Percentiles rank a stretch among this genome's conserved stretches.
Evolutionary conservation across 2,113 vertebrate species (phyloP).

Genomic region (Hyla sarda): DNA sequence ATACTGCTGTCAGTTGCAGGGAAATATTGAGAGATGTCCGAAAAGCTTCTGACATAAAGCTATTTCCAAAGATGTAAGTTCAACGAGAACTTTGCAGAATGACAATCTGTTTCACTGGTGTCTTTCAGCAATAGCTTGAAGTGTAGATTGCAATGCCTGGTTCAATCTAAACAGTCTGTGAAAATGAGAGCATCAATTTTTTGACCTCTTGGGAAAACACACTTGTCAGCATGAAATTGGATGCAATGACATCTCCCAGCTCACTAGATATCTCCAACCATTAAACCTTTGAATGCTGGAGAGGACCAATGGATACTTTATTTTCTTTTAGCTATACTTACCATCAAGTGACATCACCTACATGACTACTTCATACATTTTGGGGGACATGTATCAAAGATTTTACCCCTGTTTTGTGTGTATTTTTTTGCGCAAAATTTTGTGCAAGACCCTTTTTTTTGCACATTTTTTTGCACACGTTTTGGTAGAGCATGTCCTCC

Average conservation of each 20-base stretch:
- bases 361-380: background rate
- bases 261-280: conserved; percentile 42
- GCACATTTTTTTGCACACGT: too few species aligned
- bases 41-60: conserved; percentile 61
- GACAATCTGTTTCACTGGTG: conserved; percentile 59
- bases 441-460: too few species aligned
- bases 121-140: conserved; percentile 65
- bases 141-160: conserved; percentile 62
- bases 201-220: conserved; percentile 62
- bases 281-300: conserved; percentile 36
- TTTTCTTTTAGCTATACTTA: background rate
- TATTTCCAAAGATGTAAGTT: conserved; percentile 58
- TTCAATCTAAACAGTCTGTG: conserved; percentile 63
- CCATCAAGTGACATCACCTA: background rate
- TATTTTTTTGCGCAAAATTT: too few species aligned
- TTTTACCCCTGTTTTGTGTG: too few species aligned
- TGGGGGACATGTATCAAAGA: too few species aligned
- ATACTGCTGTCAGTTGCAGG: conserved; percentile 76
- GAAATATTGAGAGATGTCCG: conserved; percentile 65
- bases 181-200: conserved; percentile 61
- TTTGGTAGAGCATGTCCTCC: too few species aligned
- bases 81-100: conserved; percentile 62
- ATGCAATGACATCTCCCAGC: conserved; percentile 63
- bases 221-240: conserved; percentile 61
- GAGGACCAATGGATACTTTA: background rate